Evolutionary conservation across 2,113 vertebrate species (phyloP).

Genomic region (Phoenicopterus ruber): DNA sequence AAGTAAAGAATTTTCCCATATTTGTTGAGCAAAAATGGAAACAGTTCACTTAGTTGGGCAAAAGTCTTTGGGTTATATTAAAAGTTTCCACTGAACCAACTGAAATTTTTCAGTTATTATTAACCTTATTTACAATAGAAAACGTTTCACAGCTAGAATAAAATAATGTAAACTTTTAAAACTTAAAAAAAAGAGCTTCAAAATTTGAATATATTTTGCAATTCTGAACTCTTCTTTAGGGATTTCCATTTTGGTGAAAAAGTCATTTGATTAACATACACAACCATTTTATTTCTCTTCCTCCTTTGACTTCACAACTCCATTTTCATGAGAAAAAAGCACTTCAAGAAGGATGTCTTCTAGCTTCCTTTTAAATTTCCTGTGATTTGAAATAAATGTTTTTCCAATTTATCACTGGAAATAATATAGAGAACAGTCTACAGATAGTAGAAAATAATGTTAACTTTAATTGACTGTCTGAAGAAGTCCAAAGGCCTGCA

Average conservation of each 20-base stretch:
- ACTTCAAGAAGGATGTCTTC: not conserved
- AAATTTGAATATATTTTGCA: not conserved
- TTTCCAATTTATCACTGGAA: not conserved
- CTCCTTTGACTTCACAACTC: not conserved
- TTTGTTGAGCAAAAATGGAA: not conserved
- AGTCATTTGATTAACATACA: not conserved
- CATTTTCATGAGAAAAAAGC: not conserved
- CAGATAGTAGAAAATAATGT: not conserved
- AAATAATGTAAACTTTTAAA: not conserved
- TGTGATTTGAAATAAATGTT: not conserved
- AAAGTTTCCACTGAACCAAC: not conserved
- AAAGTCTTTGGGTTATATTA: not conserved
- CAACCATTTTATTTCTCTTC: not conserved
- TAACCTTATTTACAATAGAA: not conserved
- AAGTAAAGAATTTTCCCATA: not conserved
- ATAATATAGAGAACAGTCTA: not conserved
- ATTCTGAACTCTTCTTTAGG: not conserved
- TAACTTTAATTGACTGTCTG: not conserved
- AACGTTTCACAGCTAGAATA: not conserved
- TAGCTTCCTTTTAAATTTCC: not conserved
- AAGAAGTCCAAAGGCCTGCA: not conserved
- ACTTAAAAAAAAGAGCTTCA: not conserved
- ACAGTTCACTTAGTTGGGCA: not conserved
- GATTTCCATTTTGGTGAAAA: not conserved
- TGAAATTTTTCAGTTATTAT: not conserved